A percentile compares a stretch with the other conserved stretches of the same genome.
Evolutionary conservation across 2,888 invertebrate genomes (phyloP).

Genomic region (Sesamia inferens): DNA sequence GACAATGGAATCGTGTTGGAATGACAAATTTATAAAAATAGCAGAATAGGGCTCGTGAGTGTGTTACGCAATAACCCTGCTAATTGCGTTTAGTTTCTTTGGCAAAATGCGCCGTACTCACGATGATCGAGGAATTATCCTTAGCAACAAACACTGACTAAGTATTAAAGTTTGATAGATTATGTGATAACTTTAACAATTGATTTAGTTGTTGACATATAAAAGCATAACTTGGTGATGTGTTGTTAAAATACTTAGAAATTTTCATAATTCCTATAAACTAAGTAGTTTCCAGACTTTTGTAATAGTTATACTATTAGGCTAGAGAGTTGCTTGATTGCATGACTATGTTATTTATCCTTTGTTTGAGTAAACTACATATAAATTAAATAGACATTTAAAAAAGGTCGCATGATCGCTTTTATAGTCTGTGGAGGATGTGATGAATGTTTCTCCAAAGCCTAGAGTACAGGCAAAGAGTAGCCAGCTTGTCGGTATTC

Average conservation of each 20-base stretch:
- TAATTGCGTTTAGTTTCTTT: background rate
- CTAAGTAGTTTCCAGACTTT: slow-evolving; percentile 26
- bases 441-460: too few species aligned
- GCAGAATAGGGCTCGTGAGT: too few species aligned
- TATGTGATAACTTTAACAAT: slow-evolving; percentile 37
- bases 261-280: slow-evolving; percentile 36
- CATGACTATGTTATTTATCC: background rate
- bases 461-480: too few species aligned
- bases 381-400: background rate
- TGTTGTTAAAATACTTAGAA: slow-evolving; percentile 42
- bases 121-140: slow-evolving; percentile 41
- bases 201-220: slow-evolving; percentile 34
- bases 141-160: slow-evolving; percentile 25
- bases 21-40: too few species aligned
- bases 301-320: slow-evolving; percentile 26
- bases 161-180: slow-evolving; percentile 50
- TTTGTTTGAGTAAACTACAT: slow-evolving; percentile 18
- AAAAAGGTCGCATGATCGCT: too few species aligned
- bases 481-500: too few species aligned
- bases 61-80: too few species aligned
- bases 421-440: too few species aligned
- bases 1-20: too few species aligned
- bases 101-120: slow-evolving; percentile 17
- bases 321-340: slow-evolving; percentile 29
- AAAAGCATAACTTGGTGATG: slow-evolving; percentile 19